These are phyloP conservation scores for Clarias pachynema DNA, from an alignment of 2,797 vertebrate species.

Conservation along the genomic window DNA sequence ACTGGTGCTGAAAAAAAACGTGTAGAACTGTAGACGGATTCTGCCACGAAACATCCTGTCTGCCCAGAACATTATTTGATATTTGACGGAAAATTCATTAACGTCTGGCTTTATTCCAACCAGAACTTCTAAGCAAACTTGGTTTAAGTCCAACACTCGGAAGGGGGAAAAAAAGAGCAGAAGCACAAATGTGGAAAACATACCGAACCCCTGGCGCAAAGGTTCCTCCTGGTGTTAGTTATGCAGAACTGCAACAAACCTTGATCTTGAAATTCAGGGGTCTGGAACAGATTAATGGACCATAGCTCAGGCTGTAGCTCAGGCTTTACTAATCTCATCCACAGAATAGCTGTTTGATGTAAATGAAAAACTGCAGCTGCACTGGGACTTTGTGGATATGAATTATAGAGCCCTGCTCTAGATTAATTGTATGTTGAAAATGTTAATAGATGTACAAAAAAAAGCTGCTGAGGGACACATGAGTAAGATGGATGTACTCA, in stretches of 20 bases:
- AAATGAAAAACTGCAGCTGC: not conserved
- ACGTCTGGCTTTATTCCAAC: not conserved
- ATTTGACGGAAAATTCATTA: conserved; percentile 7
- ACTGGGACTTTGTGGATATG: not conserved
- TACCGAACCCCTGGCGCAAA: not conserved
- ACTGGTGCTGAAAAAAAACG: conserved; percentile 76
- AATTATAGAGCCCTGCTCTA: not conserved
- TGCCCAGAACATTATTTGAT: conserved; percentile 16
- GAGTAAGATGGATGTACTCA: not conserved
- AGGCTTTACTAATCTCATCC: not conserved
- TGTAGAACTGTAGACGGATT: not conserved
- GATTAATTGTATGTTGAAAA: conserved; percentile 19
- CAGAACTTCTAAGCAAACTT: not conserved
- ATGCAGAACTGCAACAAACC: conserved; percentile 18
- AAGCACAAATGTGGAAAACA: conserved; percentile 12
- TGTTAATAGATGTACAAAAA: conserved; percentile 21
- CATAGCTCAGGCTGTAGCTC: not conserved
- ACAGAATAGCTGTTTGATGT: not conserved
- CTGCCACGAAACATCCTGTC: conserved; percentile 10
- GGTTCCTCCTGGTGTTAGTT: conserved; percentile 28
- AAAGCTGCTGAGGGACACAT: conserved; percentile 5
- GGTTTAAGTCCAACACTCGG: not conserved
- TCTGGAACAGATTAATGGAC: not conserved
- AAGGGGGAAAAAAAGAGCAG: conserved; percentile 8
- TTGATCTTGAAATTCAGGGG: not conserved